Evolutionary conservation across 1,140 invertebrate species (phyloP).

Genomic region (Calliphora vicina): DNA sequence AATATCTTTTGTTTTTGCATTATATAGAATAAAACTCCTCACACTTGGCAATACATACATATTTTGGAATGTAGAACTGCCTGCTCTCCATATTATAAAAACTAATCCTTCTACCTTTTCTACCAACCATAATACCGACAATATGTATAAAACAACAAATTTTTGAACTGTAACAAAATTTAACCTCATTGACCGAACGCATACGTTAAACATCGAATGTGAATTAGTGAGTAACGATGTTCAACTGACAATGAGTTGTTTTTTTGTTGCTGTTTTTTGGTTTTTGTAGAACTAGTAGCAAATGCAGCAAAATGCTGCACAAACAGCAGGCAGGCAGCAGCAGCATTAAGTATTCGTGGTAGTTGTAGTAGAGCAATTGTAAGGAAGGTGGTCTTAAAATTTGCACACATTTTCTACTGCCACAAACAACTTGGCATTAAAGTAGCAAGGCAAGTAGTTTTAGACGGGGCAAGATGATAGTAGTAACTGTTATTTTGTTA

Average conservation of each 20-base stretch:
- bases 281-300: background rate
- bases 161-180: slow-evolving; percentile 38
- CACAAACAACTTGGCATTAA: background rate
- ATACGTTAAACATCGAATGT: slow-evolving; percentile 62
- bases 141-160: background rate
- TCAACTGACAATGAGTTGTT: slow-evolving; percentile 9
- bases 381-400: slow-evolving; percentile 1
- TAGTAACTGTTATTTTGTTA: background rate
- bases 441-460: background rate
- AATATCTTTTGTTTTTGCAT: too few relatives aligned
- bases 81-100: too few relatives aligned
- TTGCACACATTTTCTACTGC: background rate
- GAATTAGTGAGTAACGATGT: slow-evolving; percentile 51
- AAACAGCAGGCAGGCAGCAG: background rate
- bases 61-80: too few relatives aligned
- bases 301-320: background rate
- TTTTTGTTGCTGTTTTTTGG: background rate
- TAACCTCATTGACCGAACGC: slow-evolving; percentile 62
- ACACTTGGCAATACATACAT: too few relatives aligned
- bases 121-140: background rate
- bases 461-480: background rate
- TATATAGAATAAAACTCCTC: too few relatives aligned
- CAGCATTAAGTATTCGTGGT: background rate
- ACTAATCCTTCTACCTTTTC: too few relatives aligned
- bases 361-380: background rate